Base-by-base conservation (phyloP, 2,888 invertebrate genomes). In the Lycocerus yunnanus region DNA sequence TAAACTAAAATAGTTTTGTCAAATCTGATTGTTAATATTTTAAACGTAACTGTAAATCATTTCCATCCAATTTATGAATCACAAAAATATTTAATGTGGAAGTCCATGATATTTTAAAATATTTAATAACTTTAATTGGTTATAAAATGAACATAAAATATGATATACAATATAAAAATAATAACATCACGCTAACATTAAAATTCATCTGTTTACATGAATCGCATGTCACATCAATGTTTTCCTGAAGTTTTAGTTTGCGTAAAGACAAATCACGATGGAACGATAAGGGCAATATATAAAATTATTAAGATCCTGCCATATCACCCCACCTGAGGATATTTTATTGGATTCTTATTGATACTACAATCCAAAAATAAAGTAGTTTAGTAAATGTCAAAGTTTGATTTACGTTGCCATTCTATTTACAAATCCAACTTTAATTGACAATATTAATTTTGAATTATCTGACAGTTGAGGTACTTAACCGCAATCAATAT, bases 241-340 rank as follows among this genome's bases (percentile, higher is more conserved):
- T 71, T 60, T 66, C 27, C 59, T 65, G 43, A 43, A 63, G 71
- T 66, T 73, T 59, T 27, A 65, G 68, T 13, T 69, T 20, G 5
- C 11, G 58, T 60, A 18, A 18, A 58, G 61, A 61, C 60, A 69
- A 60, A 27, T 70, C 76, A 71, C 69, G 68, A 24, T 76, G 73
- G 71, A 73, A 27, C 73, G 60, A 73, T 73, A 73, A 76, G 18
- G 73, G 69, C 73, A 73, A 68, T 71, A 71, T 73, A 74, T 77
- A 78, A 78, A 78, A 77, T 76, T 77, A 78, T 78, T 77, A 78
- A 74, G 66, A 74, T 69, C 75, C 74, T 78, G 78, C 75, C 77
- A 78, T 76, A 74, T 72, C 72, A 65, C 76, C 72, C 73, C 67
- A 73, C 76, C 73, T 69, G 66, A 66, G 72, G 76, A 77, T 78